Conservation (phyloP, 2,888 invertebrate genomes). For the Frankliniella intonsa region DNA sequence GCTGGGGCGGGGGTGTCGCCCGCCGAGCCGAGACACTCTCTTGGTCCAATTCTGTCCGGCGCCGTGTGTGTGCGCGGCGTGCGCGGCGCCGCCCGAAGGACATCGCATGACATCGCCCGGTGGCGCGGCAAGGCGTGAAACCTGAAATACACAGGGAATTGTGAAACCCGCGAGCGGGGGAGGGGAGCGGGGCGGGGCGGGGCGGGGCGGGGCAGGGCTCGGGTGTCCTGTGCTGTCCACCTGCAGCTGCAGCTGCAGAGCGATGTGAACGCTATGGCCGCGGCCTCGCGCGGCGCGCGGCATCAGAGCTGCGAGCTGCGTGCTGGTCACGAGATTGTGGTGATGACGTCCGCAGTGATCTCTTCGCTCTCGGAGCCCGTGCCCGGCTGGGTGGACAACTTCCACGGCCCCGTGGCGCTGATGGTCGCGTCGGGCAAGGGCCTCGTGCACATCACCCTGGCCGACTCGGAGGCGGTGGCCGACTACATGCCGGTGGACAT, state of each 20-base stretch:
- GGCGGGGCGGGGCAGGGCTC: too few species aligned
- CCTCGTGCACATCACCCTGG: slow-evolving; percentile 63
- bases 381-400: slow-evolving; percentile 68
- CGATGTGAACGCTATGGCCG: too few species aligned
- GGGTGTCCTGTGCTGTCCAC: background rate
- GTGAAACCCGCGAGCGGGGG: background rate
- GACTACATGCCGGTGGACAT: slow-evolving; percentile 82
- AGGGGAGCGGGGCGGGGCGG: background rate
- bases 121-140: background rate
- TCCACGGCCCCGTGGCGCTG: slow-evolving; percentile 68
- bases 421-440: slow-evolving; percentile 71
- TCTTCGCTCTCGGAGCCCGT: slow-evolving; percentile 55
- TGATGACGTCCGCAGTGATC: slow-evolving; percentile 52
- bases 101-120: background rate
- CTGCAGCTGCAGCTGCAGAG: background rate
- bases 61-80: background rate
- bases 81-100: background rate
- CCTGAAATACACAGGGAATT: background rate
- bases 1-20: background rate
- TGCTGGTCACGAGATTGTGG: too few species aligned
- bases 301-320: too few species aligned
- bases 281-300: too few species aligned
- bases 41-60: background rate
- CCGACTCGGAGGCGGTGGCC: slow-evolving; percentile 55
- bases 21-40: background rate